Base-by-base conservation (phyloP, 2,113 vertebrate genomes). In the Caranx ignobilis region DNA sequence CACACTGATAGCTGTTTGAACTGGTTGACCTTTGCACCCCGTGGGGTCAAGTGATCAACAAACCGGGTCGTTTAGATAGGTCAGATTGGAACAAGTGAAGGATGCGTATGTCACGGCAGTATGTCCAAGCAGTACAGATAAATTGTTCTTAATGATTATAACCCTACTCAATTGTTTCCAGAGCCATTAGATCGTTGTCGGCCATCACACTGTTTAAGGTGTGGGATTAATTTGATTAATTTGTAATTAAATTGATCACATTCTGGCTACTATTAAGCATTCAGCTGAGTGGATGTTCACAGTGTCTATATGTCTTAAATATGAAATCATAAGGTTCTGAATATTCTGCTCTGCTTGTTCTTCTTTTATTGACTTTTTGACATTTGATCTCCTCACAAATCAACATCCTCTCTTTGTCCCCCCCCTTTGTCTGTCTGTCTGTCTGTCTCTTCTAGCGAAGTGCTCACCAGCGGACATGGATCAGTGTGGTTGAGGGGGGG, bases 1-100 rank as follows among this genome's bases (percentile, higher is more conserved):
- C 79, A 3, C 62, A 32, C 92, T 93, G 95, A 95, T 95, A 95
- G 91, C 91, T 35, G 84, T 92, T 88, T 89, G 85, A 87, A 83
- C 83, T 6, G 26, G 47, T 32, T 60, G 91, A 93, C 93, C 95
- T 93, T 84, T 94, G 91, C 93, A 73, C 94, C 50, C 79, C 13
- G 11, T 56, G 0, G 72, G 89, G 91, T 92, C 89, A 87, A 90
- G 89, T 86, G 91, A 94, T 92, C 90, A 82, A 87, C 82, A 90
- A 65, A 87, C 84, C 19, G 32, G 61, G 57, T 89, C 62, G 15
- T 93, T 93, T 83, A 88, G 92, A 93, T 91, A 66, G 69, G 81
- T 73, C 84, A 79, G 90, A 93, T 92, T 84, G 76, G 81, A 85
- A 64, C 74, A 63, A 55, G 84, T 91, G 91, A 92, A 77, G 76